Evolutionary conservation across 2,888 invertebrate genomes (phyloP).

Genomic region (Didymodactylos carnosus): DNA sequence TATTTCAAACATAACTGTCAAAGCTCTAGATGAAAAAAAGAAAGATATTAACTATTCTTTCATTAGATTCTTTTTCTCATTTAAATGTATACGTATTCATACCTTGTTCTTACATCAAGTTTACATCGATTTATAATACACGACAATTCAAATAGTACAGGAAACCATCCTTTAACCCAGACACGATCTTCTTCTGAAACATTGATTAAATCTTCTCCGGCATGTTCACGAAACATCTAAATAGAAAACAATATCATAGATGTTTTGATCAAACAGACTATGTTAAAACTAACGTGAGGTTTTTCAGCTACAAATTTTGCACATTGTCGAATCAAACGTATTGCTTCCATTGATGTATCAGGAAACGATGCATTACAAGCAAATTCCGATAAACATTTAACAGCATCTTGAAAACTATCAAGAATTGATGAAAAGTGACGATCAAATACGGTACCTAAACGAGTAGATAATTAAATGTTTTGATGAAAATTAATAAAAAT

Average conservation of each 20-base stretch:
- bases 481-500: too few species aligned
- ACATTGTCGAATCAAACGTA: constrained; percentile 76
- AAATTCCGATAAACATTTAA: constrained; percentile 94
- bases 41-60: not conserved
- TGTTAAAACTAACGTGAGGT: constrained; percentile 41
- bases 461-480: too few species aligned
- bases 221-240: constrained; percentile 45
- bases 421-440: constrained; percentile 82
- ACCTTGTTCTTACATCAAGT: constrained; percentile 71
- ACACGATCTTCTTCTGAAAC: constrained; percentile 61
- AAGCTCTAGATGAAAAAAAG: constrained; percentile 24
- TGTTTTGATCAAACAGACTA: not conserved
- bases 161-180: constrained; percentile 99
- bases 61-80: not conserved
- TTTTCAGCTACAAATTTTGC: constrained; percentile 52
- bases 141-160: constrained; percentile 81
- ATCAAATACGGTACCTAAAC: not conserved
- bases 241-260: not conserved
- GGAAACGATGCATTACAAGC: constrained; percentile 93
- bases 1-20: constrained; percentile 72
- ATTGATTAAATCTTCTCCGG: constrained; percentile 50
- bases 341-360: constrained; percentile 97
- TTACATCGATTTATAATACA: constrained; percentile 88
- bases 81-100: too few species aligned
- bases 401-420: constrained; percentile 92